Evolutionary conservation across 2,797 vertebrate genomes (phyloP), one percentile per base, ranked within the genome.

Genomic region (Sylvia borin): DNA sequence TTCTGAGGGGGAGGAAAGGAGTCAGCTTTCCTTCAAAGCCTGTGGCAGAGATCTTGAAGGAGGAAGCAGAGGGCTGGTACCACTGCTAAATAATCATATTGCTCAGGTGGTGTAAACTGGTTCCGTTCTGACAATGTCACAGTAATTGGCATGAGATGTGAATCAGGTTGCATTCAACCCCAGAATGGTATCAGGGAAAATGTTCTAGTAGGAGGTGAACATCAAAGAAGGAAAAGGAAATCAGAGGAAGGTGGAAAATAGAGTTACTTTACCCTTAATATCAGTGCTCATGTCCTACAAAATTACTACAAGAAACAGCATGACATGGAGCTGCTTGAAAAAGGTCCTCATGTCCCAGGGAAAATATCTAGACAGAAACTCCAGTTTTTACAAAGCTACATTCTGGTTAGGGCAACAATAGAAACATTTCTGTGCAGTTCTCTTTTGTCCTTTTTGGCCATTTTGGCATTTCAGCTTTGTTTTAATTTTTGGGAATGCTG

Each of bases 91-190:
- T 91, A 94, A 91, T 93, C 50, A 29, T 68, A 80, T 78, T 92
- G 88, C 86, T 91, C 71, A 53, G 61, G 61, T 95, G 36, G 31
- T 75, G 86, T 93, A 97, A 95, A 94, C 93, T 74, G 65, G 48
- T 67, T 73, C 76, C 32, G 40, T 34, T 67, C 92, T 91, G 88
- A 96, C 81, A 94, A 75, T 89, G 78, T 66, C 89, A 89, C 45
- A 76, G 91, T 91, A 94, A 96, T 96, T 95, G 95, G 84, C 68
- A 51, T 65, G 72, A 93, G 93, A 70, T 91, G 92, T 47, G 91
- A 95, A 92, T 89, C 94, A 91, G 85, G 68, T 45, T 4, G 9
- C 75, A 88, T 93, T 95, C 89, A 94, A 72, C 48, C 72, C 10
- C 51, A 79, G 72, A 91, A 80, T 32, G 67, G 7, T 42, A 87